phyloP scores from a whole-genome alignment of 2,113 vertebrate genomes.

The Vulpes ferrilata region DNA sequence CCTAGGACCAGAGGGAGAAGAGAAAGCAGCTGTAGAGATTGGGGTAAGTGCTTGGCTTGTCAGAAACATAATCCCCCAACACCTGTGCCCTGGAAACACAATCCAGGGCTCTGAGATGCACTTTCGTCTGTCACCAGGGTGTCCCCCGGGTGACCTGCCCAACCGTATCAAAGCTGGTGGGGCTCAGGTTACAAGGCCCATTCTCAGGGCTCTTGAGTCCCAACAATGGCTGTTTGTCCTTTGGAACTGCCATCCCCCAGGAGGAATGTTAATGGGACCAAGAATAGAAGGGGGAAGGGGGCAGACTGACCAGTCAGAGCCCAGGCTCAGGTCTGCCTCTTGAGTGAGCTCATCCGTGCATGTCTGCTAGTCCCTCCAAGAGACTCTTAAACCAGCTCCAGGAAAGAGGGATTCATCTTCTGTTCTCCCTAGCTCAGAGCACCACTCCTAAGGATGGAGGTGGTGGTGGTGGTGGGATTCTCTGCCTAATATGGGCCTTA shows the following conservation, averaged over 20 bases:
- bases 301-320: not conserved
- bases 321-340: not conserved
- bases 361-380: not conserved
- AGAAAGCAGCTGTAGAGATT: constrained; percentile 71
- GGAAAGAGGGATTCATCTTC: not conserved
- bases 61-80: constrained; percentile 86
- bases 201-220: constrained; percentile 48
- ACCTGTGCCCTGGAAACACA: constrained; percentile 85
- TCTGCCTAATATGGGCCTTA: not conserved
- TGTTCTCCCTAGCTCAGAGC: not conserved
- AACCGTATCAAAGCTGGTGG: constrained; percentile 60
- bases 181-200: constrained; percentile 82
- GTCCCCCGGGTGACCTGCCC: constrained; percentile 69
- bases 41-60: constrained; percentile 70
- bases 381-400: not conserved
- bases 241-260: constrained; percentile 67
- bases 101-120: constrained; percentile 72
- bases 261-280: constrained; percentile 85
- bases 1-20: constrained; percentile 40
- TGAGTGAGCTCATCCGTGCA: not conserved
- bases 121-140: constrained; percentile 83
- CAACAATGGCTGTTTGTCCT: constrained; percentile 84
- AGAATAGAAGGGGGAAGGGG: not conserved
- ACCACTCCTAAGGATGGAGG: not conserved
- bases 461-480: not conserved